Evolutionary conservation across 2,888 invertebrate species (phyloP), one percentile per base, ranked within the genome.

Genomic region (Drosophila setosimentum): DNA sequence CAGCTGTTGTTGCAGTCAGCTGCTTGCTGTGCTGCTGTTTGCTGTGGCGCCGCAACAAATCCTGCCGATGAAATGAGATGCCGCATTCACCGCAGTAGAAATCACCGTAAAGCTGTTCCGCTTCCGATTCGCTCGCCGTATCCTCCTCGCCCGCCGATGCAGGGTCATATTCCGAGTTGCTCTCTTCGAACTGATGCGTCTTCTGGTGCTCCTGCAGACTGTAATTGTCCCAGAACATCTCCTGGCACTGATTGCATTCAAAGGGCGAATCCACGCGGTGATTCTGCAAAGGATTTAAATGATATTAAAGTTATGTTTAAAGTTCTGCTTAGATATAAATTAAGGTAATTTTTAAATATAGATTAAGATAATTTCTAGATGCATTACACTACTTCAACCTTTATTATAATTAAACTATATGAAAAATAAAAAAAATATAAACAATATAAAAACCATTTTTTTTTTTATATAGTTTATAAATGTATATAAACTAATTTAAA

Each of bases 181-280:
- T 93, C 30, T 92, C 93, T 73, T 93, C 93, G 49, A 94, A 95
- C 80, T 95, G 95, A 83, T 95, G 95, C 0, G 93, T 92, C 59
- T 94, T 94, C 35, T 94, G 93, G 83, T 96, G 96, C 55, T 95
- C 95, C 48, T 94, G 93, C 81, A 96, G 92, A 33, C 94, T 93
- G 32, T 93, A 93, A 5, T 94, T 92, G 83, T 95, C 95, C 96
- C 96, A 97, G 92, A 97, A 97, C 95, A 97, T 95, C 92, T 97
- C 97, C 70, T 96, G 96, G 91, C 97, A 97, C 74, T 95, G 95
- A 48, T 95, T 95, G 91, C 97, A 97, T 89, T 97, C 97, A 81
- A 96, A 95, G 0, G 97, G 96, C 21, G 96, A 96, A 87, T 97
- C 97, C 21, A 96, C 96, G 18, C 96, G 96, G 92, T 97, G 97